Percentiles rank a stretch among this genome's conserved stretches.
Conservation (phyloP, 2,797 vertebrate species). For the Pelobates cultripes region DNA sequence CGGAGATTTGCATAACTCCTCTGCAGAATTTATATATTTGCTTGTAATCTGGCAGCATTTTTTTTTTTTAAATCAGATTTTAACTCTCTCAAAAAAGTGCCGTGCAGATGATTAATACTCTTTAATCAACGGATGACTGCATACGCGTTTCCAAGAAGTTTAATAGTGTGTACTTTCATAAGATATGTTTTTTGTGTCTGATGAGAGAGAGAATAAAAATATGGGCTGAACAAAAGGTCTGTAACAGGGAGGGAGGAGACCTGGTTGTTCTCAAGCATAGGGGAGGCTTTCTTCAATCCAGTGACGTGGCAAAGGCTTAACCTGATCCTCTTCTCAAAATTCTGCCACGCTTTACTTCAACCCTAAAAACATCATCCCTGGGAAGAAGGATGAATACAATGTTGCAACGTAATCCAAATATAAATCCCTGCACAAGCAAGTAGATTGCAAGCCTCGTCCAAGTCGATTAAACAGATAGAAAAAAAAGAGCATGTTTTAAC, state of each 20-base stretch:
- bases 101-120: neutral
- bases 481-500: no score
- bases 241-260: constrained; percentile 19
- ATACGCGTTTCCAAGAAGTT: neutral
- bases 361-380: constrained; percentile 21
- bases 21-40: no score
- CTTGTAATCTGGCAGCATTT: no score
- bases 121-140: neutral
- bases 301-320: constrained; percentile 51
- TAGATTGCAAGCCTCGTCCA: neutral
- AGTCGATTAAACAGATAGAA: neutral
- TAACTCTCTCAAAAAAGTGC: no score
- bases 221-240: constrained; percentile 16
- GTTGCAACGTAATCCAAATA: neutral
- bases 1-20: no score
- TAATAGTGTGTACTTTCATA: constrained; percentile 1
- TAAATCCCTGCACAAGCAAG: neutral
- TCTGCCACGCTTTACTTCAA: constrained; percentile 30
- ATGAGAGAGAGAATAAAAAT: neutral
- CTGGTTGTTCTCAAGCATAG: constrained; percentile 7
- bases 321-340: constrained; percentile 10
- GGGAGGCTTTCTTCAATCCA: constrained; percentile 21
- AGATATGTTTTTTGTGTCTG: neutral
- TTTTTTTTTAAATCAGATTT: no score
- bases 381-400: neutral